A percentile compares a stretch with the other conserved stretches of the same genome.
Evolutionary conservation across 2,888 invertebrate genomes (phyloP).

Genomic region (Notocelia uddmanniana): DNA sequence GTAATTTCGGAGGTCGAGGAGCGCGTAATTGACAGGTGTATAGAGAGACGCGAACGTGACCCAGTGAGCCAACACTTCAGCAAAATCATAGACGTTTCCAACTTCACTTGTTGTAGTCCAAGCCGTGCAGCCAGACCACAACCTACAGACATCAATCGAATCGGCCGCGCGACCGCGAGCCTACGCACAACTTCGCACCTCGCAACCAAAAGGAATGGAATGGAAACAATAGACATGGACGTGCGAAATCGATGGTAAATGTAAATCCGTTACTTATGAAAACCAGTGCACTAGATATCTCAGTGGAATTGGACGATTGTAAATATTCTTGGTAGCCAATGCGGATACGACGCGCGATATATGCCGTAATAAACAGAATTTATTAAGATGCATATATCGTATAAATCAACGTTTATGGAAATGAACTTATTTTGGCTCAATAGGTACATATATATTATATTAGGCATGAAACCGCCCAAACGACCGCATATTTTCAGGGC

Average conservation of each 20-base stretch:
- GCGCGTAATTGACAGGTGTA: conserved; percentile 62
- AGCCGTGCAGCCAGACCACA: conserved; percentile 64
- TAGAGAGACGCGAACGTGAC: conserved; percentile 57
- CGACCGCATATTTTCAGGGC: not conserved
- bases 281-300: conserved; percentile 38
- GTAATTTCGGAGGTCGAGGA: conserved; percentile 66
- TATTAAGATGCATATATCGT: conserved; percentile 14
- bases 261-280: conserved; percentile 67
- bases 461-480: too few species aligned
- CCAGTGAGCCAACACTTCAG: conserved; percentile 51
- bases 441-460: too few species aligned
- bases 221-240: conserved; percentile 74
- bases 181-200: conserved; percentile 52
- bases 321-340: conserved; percentile 16
- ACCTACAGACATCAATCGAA: conserved; percentile 64
- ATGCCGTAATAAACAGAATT: conserved; percentile 18
- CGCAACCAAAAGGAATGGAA: conserved; percentile 64
- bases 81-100: conserved; percentile 12
- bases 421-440: conserved; percentile 8
- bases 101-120: conserved; percentile 25
- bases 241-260: conserved; percentile 73
- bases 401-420: conserved; percentile 1
- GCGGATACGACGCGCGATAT: conserved; percentile 6
- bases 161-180: conserved; percentile 57
- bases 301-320: conserved; percentile 21